phyloP scores from a whole-genome alignment of 2,888 invertebrate species.

The Caprella mutica region DNA sequence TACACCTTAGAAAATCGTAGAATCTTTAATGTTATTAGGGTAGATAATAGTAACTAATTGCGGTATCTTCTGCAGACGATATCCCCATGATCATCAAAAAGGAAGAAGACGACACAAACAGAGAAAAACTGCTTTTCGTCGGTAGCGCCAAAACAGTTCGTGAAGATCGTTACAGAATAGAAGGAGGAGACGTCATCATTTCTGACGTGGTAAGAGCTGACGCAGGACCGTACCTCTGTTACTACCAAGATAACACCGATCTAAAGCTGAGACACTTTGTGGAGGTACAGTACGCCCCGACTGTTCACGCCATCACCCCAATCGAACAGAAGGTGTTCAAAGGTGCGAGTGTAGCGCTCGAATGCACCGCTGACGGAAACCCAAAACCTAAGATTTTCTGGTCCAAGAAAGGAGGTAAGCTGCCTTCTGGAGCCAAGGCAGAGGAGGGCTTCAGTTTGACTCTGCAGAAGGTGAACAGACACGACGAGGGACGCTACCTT shows the following conservation, averaged over 20 bases:
- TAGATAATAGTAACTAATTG: no score
- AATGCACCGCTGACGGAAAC: slow-evolving; percentile 24
- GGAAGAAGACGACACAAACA: slow-evolving; percentile 1
- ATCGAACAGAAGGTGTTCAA: slow-evolving; percentile 17
- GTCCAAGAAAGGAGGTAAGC: slow-evolving; percentile 18
- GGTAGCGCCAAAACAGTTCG: slow-evolving; percentile 6
- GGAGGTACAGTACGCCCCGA: slow-evolving; percentile 21
- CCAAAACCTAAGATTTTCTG: slow-evolving; percentile 23
- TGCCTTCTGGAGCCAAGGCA: slow-evolving; percentile 21
- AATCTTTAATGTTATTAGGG: no score
- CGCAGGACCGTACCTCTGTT: slow-evolving; percentile 17
- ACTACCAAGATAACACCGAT: slow-evolving; percentile 2
- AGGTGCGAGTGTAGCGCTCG: slow-evolving; percentile 19
- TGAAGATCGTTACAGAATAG: slow-evolving; percentile 15
- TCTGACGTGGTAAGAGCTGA: slow-evolving; percentile 9
- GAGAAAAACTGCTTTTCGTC: slow-evolving; percentile 13
- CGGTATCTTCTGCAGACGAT: slow-evolving; percentile 5
- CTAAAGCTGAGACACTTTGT: slow-evolving; percentile 13
- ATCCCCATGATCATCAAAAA: slow-evolving; percentile 18
- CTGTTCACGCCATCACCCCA: slow-evolving; percentile 11
- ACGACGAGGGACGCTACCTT: slow-evolving; percentile 26
- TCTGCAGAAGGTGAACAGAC: slow-evolving; percentile 25
- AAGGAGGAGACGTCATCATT: slow-evolving; percentile 10
- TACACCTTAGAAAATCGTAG: no score
- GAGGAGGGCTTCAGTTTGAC: slow-evolving; percentile 31